Conservation (phyloP, 2,113 vertebrate species). For the Alouatta palliata region DNA sequence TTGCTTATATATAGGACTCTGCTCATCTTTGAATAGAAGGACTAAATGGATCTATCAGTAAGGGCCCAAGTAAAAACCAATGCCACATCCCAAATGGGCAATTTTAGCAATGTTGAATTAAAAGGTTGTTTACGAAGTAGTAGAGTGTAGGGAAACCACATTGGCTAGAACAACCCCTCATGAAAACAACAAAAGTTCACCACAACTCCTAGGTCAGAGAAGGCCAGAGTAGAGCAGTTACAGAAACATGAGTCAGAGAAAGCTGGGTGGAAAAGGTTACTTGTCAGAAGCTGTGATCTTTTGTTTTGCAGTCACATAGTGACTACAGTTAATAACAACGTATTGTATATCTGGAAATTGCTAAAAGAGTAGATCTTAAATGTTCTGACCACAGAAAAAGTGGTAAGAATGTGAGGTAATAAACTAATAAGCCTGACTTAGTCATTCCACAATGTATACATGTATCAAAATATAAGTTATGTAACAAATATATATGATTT, state of each 20-base stretch:
- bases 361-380: background rate
- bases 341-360: background rate
- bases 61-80: background rate
- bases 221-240: background rate
- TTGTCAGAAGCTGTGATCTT: background rate
- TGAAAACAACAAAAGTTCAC: background rate
- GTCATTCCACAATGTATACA: background rate
- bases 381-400: background rate
- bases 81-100: background rate
- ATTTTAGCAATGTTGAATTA: background rate
- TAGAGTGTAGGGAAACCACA: background rate
- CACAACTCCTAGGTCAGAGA: background rate
- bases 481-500: background rate
- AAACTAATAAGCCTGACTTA: background rate
- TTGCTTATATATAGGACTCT: background rate
- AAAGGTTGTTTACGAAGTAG: background rate
- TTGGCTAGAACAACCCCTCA: background rate
- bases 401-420: background rate
- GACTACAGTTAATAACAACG: background rate
- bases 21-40: background rate
- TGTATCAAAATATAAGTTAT: background rate
- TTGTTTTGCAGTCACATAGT: background rate
- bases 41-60: background rate
- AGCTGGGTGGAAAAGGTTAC: background rate
- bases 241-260: background rate